Evolutionary conservation across 2,797 vertebrate species (phyloP), one percentile per base, ranked within the genome.

Genomic region (Pteronotus mesoamericanus): DNA sequence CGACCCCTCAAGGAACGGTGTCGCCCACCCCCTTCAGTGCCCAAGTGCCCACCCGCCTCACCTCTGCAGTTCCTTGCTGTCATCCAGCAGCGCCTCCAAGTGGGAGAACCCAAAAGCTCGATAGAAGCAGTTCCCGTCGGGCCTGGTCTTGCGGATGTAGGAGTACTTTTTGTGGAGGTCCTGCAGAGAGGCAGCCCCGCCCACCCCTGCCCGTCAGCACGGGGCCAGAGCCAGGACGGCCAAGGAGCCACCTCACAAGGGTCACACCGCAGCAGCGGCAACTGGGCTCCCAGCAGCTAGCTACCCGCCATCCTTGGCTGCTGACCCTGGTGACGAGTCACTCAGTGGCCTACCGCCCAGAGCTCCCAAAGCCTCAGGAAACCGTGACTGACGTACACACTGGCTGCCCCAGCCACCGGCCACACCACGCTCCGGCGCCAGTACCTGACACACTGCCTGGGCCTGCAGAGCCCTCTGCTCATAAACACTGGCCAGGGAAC

Each of bases 41-140:
- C 42, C 22, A 5, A 4, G 24, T 1, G 21, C 88, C 59, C 37
- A 1, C 29, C 59, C 19, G 48, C 46, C 97, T 96, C 95, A 99
- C 99, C 98, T 99, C 97, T 99, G 99, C 94, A 99, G 98, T 51
- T 99, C 99, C 98, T 99, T 99, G 98, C 99, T 98, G 97, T 99
- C 99, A 0, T 99, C 99, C 95, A 99, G 98, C 96, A 99, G 98
- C 0, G 99, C 99, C 97, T 99, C 99, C 74, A 99, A 98, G 98
- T 99, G 99, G 72, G 99, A 99, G 84, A 99, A 99, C 48, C 99
- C 99, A 2, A 99, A 99, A 0, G 99, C 99, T 96, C 99, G 98
- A 95, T 99, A 99, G 98, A 99, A 99, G 94, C 99, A 99, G 97
- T 99, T 99, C 2, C 99, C 99, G 11, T 99, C 99, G 0, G 99